phyloP scores from a whole-genome alignment of 2,797 vertebrate species.

The Alca torda region DNA sequence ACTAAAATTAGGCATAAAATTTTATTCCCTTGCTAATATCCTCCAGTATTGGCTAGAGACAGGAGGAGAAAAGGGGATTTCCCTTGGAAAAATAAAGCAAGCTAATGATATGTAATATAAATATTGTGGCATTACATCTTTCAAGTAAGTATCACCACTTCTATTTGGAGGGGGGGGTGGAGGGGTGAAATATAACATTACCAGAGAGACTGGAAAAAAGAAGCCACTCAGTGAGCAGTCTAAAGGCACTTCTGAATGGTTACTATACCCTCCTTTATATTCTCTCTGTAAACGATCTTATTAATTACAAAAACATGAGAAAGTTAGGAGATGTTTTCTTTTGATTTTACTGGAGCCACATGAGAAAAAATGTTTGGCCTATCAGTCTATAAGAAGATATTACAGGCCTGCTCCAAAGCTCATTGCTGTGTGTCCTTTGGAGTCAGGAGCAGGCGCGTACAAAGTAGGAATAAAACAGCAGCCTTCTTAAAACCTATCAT shows the following conservation, averaged over 20 bases:
- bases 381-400: background rate
- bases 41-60: conserved; percentile 42
- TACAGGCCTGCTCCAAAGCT: background rate
- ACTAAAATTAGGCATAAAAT: conserved; percentile 71
- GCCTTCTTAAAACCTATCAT: background rate
- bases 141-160: background rate
- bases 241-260: background rate
- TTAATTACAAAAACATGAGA: background rate
- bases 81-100: conserved; percentile 48
- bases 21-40: conserved; percentile 70
- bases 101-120: background rate
- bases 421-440: background rate
- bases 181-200: background rate
- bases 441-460: background rate
- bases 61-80: conserved; percentile 44
- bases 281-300: background rate
- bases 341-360: background rate
- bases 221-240: background rate
- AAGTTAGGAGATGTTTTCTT: background rate
- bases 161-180: background rate
- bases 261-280: background rate
- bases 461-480: background rate
- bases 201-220: background rate
- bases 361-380: background rate
- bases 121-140: background rate